Base-by-base conservation (phyloP, 2,888 invertebrate genomes). In the Aleiodes testaceus region DNA sequence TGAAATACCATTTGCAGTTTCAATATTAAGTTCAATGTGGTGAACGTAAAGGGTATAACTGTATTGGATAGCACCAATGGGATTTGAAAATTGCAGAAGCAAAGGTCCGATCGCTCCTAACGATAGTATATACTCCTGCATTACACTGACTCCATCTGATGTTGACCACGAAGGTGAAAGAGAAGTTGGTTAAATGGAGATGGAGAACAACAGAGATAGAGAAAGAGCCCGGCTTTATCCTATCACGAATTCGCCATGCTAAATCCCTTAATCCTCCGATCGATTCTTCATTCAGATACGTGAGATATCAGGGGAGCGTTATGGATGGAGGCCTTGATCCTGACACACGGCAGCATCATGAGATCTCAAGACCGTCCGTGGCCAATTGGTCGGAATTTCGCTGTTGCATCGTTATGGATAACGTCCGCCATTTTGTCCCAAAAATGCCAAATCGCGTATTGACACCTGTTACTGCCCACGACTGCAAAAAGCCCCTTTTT, bases 211-310 rank as follows among this genome's bases (percentile, higher is more conserved):
- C 30, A n/a, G 42, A 52, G 30, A 2, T 26, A 14, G 14, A 18
- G 44, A 44, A 18, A 22, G 16, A 36, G 20, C 26, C 53, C 14
- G n/a, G 52, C 16, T 63, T 67, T 69, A 50, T 45, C 30, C 16
- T 50, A 55, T 50, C 55, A 22, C 65, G 69, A 55, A 72, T 65
- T 69, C 71, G 55, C 44, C 45, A 42, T 44, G 16, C 63, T 22
- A 63, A 52, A 63, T 36, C 73, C 73, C 77, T 78, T 80, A 79
- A 81, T 81, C 82, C 79, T 11, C 36, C 55, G 64, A 66, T 74
- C 79, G 80, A 82, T 81, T 78, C 77, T 79, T 81, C 81, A 79
- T 81, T 81, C 77, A 70, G 81, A 82, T 78, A 79, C 76, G 77
- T 73, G 59, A 52, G 77, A 79, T 67, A 72, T 69, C 45, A 5